phyloP scores from a whole-genome alignment of 2,113 vertebrate species.

The Forbesichthys agassizii region DNA sequence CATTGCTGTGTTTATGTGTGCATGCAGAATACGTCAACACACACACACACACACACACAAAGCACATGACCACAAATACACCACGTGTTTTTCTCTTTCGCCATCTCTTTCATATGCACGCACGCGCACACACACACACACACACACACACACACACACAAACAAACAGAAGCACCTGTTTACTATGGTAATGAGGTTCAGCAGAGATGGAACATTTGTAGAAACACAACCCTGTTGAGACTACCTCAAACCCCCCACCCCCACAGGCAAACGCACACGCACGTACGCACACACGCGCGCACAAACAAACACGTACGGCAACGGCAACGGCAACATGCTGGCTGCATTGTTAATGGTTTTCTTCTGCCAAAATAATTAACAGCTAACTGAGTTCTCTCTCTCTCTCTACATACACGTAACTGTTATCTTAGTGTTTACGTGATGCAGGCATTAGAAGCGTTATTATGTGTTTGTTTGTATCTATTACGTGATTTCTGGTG shows the following conservation, averaged over 20 bases:
- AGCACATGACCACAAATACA: conserved; percentile 19
- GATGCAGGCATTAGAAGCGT: background rate
- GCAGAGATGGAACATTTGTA: conserved; percentile 67
- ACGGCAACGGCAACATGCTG: conserved; percentile 8
- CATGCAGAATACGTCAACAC: conserved; percentile 34
- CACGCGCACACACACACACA: conserved; percentile 7
- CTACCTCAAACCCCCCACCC: background rate
- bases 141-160: background rate
- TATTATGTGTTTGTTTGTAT: background rate
- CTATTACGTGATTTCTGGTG: background rate
- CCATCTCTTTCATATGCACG: background rate
- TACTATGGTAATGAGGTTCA: conserved; percentile 68
- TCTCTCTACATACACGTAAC: background rate
- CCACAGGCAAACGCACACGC: background rate
- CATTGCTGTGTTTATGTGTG: conserved; percentile 45
- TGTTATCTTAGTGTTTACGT: too few relatives aligned
- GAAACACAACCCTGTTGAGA: conserved; percentile 58
- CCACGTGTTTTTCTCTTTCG: conserved; percentile 28
- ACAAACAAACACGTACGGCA: conserved; percentile 21
- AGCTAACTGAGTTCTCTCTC: conserved; percentile 29
- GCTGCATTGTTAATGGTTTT: conserved; percentile 37
- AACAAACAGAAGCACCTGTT: conserved; percentile 50
- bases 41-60: conserved; percentile 23
- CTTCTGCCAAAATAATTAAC: conserved; percentile 60
- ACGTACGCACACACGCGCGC: background rate